These are phyloP conservation scores for Sphaeridia pumilis DNA, from an alignment of 2,888 invertebrate species.

Conservation along the genomic window DNA sequence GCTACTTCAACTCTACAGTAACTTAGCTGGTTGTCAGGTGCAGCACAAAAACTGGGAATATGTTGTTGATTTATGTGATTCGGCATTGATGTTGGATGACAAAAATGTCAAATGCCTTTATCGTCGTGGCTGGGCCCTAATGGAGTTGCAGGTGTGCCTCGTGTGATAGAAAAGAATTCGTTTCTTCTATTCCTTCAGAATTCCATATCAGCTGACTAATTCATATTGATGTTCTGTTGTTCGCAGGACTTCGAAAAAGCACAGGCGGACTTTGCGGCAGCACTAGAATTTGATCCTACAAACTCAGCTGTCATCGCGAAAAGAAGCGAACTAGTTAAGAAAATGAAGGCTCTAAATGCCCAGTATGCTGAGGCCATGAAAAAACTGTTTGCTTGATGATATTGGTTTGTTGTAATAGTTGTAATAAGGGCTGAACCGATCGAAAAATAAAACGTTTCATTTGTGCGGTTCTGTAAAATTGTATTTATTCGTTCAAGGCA, in stretches of 20 bases:
- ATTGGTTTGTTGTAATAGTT: neutral
- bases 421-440: neutral
- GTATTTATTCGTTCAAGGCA: too few relatives aligned
- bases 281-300: constrained; percentile 52
- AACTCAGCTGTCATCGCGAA: constrained; percentile 53
- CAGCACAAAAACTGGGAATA: constrained; percentile 54
- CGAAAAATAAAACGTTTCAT: neutral
- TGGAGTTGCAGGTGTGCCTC: constrained; percentile 36
- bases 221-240: neutral
- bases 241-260: constrained; percentile 38
- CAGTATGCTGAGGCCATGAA: constrained; percentile 50
- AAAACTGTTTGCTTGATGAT: constrained; percentile 38
- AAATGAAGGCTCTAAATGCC: constrained; percentile 50
- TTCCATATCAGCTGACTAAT: too few relatives aligned
- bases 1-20: constrained; percentile 60
- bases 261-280: constrained; percentile 50
- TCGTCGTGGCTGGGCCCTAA: constrained; percentile 44
- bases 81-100: constrained; percentile 41
- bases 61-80: constrained; percentile 51
- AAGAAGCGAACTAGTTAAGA: constrained; percentile 46
- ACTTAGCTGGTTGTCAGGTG: constrained; percentile 69
- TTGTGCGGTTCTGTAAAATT: neutral
- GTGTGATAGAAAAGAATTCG: neutral
- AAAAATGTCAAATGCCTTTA: constrained; percentile 46
- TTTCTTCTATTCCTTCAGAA: neutral